Conservation (phyloP, 2,888 invertebrate species). For the Pammene aurita region DNA sequence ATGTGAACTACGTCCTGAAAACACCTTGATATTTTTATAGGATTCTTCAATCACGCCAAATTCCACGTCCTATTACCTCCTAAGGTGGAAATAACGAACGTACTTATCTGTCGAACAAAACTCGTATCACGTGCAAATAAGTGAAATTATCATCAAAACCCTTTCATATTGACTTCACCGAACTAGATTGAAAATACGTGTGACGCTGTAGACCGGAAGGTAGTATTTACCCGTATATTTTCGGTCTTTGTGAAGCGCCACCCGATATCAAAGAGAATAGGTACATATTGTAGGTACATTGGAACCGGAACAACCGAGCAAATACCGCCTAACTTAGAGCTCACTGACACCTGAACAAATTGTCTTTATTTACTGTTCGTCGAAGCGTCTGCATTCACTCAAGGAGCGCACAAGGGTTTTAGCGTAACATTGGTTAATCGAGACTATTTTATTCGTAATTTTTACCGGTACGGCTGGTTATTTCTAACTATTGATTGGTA, state of each 20-base stretch:
- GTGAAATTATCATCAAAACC: neutral
- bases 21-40: too few relatives aligned
- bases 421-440: too few relatives aligned
- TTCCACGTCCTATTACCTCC: too few relatives aligned
- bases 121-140: too few relatives aligned
- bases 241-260: neutral
- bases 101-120: too few relatives aligned
- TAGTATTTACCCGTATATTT: conserved; percentile 19
- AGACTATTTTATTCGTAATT: too few relatives aligned
- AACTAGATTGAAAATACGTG: conserved; percentile 23
- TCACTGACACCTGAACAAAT: conserved; percentile 59
- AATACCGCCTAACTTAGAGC: conserved; percentile 51
- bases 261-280: conserved; percentile 19
- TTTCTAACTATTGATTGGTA: too few relatives aligned
- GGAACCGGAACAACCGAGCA: conserved; percentile 46
- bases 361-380: conserved; percentile 51
- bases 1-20: too few relatives aligned
- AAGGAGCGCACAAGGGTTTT: too few relatives aligned
- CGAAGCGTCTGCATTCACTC: conserved; percentile 33
- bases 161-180: conserved; percentile 12
- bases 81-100: too few relatives aligned
- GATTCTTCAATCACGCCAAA: too few relatives aligned
- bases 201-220: conserved; percentile 21
- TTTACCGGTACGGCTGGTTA: too few relatives aligned
- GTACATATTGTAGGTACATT: neutral